Conservation (phyloP, 2,888 invertebrate species). For the Pecten maximus region DNA sequence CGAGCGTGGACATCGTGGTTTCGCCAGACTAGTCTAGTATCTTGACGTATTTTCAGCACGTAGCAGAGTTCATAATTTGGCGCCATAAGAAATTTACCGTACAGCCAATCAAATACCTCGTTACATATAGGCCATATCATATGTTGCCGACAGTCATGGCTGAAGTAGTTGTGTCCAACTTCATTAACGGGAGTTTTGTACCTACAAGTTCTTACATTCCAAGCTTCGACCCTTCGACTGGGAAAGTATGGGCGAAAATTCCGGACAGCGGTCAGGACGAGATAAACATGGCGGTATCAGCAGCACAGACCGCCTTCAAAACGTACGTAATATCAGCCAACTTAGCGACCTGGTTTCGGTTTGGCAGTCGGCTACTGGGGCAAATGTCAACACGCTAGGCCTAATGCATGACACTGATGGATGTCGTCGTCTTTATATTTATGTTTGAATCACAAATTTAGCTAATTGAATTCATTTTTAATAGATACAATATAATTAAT, state of each 20-base stretch:
- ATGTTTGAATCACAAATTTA: too few species aligned
- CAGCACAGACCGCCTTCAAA: constrained; percentile 83
- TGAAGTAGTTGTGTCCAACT: constrained; percentile 76
- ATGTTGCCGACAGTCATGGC: constrained; percentile 43
- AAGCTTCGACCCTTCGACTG: constrained; percentile 83
- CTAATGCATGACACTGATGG: too few species aligned
- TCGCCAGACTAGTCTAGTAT: too few species aligned
- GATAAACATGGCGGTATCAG: constrained; percentile 81
- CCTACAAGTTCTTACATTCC: constrained; percentile 78
- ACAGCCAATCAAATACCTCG: background rate
- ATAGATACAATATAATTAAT: too few species aligned
- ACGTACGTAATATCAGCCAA: constrained; percentile 75
- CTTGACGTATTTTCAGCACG: too few species aligned
- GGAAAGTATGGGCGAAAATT: constrained; percentile 82
- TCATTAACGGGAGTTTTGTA: constrained; percentile 82
- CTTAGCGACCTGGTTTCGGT: background rate
- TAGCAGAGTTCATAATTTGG: too few species aligned
- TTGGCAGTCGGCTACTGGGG: background rate
- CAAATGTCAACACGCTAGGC: background rate
- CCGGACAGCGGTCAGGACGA: constrained; percentile 83
- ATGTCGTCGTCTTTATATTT: too few species aligned
- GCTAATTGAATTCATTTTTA: too few species aligned
- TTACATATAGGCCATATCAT: background rate
- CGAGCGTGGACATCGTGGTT: too few species aligned
- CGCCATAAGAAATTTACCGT: background rate